Evolutionary conservation across 2,113 vertebrate genomes (phyloP).

Genomic region (Thunnus maccoyii): DNA sequence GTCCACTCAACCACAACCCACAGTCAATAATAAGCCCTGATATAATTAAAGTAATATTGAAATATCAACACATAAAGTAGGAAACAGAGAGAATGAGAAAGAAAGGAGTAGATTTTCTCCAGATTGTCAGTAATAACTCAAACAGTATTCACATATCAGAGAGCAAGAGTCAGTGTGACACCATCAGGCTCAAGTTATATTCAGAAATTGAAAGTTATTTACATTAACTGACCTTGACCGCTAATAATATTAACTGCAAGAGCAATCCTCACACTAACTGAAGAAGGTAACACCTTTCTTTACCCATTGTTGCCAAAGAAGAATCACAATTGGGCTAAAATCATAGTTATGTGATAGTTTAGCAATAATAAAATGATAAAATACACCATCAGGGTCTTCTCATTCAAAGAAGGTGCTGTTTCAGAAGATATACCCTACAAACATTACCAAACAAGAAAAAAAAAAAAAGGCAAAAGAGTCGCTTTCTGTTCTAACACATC

Average conservation of each 20-base stretch:
- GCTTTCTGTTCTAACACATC: too few relatives aligned
- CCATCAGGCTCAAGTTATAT: conserved; percentile 22
- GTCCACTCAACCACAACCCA: conserved; percentile 59
- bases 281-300: too few relatives aligned
- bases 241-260: neutral
- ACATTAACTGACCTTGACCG: neutral
- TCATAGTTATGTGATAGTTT: too few relatives aligned
- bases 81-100: conserved; percentile 23
- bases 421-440: too few relatives aligned
- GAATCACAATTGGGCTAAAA: too few relatives aligned
- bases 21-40: conserved; percentile 71
- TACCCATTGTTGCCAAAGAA: too few relatives aligned
- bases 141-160: conserved; percentile 11
- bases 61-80: conserved; percentile 61
- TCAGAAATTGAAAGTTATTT: conserved; percentile 11
- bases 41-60: conserved; percentile 68
- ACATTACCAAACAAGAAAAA: neutral
- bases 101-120: conserved; percentile 24
- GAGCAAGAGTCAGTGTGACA: neutral
- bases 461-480: neutral
- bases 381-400: too few relatives aligned
- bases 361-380: too few relatives aligned
- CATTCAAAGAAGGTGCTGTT: too few relatives aligned
- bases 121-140: conserved; percentile 29
- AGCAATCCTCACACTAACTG: neutral